phyloP scores from a whole-genome alignment of 2,113 vertebrate species.

The Puntigrus tetrazona region DNA sequence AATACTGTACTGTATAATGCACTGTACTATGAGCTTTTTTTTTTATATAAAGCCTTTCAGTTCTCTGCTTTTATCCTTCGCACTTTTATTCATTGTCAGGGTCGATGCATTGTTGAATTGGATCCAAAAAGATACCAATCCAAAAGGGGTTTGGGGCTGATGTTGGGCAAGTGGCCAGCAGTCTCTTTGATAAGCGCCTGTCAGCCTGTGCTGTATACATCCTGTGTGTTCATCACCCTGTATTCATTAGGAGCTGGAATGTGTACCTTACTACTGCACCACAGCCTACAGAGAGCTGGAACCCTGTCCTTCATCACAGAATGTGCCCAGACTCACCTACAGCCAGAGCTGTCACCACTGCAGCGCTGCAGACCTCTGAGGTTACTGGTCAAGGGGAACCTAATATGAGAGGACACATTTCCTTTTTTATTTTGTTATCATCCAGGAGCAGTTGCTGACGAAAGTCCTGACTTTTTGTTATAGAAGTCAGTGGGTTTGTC shows the following conservation, averaged over 20 bases:
- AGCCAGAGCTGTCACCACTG: slow-evolving; percentile 37
- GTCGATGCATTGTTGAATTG: slow-evolving; percentile 50
- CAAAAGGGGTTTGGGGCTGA: slow-evolving; percentile 23
- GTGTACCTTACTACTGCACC: slow-evolving; percentile 46
- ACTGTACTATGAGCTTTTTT: not conserved
- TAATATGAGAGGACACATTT: not conserved
- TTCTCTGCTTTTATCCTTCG: slow-evolving; percentile 20
- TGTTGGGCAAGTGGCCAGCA: slow-evolving; percentile 46
- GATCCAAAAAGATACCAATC: slow-evolving; percentile 33
- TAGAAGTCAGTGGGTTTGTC: not conserved
- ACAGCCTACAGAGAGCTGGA: slow-evolving; percentile 33
- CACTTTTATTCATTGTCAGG: slow-evolving; percentile 32
- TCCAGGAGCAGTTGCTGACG: not conserved
- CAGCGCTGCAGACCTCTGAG: not conserved
- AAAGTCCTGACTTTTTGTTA: not conserved
- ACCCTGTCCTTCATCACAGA: slow-evolving; percentile 47
- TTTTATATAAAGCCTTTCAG: slow-evolving; percentile 26
- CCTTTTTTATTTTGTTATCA: not conserved
- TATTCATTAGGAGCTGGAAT: slow-evolving; percentile 58
- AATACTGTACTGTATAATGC: not conserved
- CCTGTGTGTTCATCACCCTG: slow-evolving; percentile 42
- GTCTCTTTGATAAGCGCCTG: slow-evolving; percentile 45
- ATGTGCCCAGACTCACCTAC: slow-evolving; percentile 48
- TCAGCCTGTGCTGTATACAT: slow-evolving; percentile 40
- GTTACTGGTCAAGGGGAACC: slow-evolving; percentile 9